These are phyloP conservation scores for Pseudanteris insignis DNA, from an alignment of 2,888 invertebrate genomes.

Conservation along the genomic window DNA sequence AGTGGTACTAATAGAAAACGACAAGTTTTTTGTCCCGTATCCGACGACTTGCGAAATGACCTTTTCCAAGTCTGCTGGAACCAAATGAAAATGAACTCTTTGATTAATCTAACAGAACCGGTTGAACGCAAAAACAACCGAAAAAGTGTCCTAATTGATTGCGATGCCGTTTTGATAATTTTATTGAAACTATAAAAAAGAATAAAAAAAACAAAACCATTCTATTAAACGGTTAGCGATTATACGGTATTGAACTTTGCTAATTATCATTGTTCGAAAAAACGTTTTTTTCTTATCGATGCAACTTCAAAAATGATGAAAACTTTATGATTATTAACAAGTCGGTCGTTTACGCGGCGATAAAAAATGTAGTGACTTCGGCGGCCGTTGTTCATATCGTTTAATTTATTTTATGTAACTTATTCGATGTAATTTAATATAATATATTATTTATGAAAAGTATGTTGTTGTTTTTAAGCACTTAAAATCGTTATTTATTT, in stretches of 20 bases:
- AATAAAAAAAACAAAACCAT: background rate
- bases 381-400: no score
- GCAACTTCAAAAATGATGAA: background rate
- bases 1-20: slow-evolving; percentile 1
- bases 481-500: no score
- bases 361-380: no score
- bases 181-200: no score
- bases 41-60: slow-evolving; percentile 5
- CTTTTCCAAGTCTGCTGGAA: slow-evolving; percentile 4
- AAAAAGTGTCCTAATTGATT: background rate
- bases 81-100: slow-evolving; percentile 12
- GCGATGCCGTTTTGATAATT: background rate
- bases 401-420: no score
- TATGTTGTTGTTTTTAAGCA: no score
- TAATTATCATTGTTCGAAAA: no score
- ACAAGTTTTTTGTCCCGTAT: slow-evolving; percentile 2
- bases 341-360: no score
- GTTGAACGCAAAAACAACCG: background rate
- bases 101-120: slow-evolving; percentile 11
- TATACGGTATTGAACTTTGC: no score
- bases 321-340: no score
- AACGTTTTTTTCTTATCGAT: background rate
- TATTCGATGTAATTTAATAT: no score
- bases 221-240: background rate
- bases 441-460: no score